Base-by-base conservation (phyloP, 2,888 invertebrate species). In the Mycalesis mineus region DNA sequence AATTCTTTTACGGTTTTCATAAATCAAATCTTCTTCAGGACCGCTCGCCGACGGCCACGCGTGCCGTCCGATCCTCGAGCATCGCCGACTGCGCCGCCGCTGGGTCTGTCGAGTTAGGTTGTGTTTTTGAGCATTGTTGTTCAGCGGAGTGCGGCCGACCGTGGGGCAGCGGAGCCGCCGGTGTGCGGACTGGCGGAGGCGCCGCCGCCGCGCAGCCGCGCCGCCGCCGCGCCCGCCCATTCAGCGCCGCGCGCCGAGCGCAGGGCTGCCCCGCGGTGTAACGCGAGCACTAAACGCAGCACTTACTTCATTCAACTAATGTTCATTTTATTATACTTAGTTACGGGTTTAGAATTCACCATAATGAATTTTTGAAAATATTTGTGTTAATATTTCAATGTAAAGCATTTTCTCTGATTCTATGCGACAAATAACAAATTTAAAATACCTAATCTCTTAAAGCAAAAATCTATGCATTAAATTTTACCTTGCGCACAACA, bases 81-180 rank as follows among this genome's bases (percentile, higher is more conserved):
- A 87, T 88, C 78, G 83, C 83, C 85, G 79, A 70, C 75, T 72
- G 77, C 75, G 78, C 72, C 74, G 76, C 82, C 77, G 78, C 78
- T 78, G 73, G 75, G 77, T 77, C 74, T 74, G 77, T 80, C 68
- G 74, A 78, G 84, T 84, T 77, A 84, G 82, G 84, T 82, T 75
- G 83, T 83, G 87, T 81, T 80, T 82, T 80, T 82, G 81, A 84
- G 86, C 88, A 88, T 88, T 88, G 88, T 88, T 88, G 86, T 85
- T 80, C 74, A 83, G 84, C 85, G 85, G 87, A 86, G 86, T 86
- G 88, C 87, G 87, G 88, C 86, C 86, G 86, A 84, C 85, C 88
- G 88, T 88, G 87, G 88, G 87, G 87, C 88, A 88, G 88, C 88
- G 87, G 86, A 84, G 88, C 88, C 88, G 88, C 88, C 88, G 88